Evolutionary conservation across 2,113 vertebrate genomes (phyloP), one percentile per base, ranked within the genome.

Genomic region (Hypomesus transpacificus): DNA sequence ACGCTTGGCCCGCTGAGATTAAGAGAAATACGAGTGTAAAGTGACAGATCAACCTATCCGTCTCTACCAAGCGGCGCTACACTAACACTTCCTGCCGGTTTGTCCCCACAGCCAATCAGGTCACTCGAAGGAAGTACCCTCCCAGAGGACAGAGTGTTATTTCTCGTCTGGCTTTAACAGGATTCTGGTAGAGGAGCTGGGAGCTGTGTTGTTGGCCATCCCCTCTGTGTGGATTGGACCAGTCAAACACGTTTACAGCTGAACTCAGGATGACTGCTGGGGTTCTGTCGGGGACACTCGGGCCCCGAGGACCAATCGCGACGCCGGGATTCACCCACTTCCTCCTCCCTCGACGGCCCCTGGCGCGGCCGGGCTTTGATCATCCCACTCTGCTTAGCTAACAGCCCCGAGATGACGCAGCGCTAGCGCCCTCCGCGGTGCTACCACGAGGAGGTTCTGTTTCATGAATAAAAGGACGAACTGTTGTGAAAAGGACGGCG

Each of bases 91-190:
- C 82, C 75, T 80, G 76, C 16, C 6, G 31, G 31, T 4, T 7
- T 34, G 31, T 34, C 22, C 70, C 76, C 79, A 63, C 85, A 78
- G 80, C 84, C 86, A 88, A 86, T 90, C 88, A 89, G 87, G 85
- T 87, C 87, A 87, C 53, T 74, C 77, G 65, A 79, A 83, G 83
- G 82, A 87, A 75, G 85, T 81, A 85, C 73, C 80, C 71, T 88
- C 87, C 85, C 86, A 75, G 60, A 85, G 82, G 85, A 83, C 58
- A 34, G 26, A n/a, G 61, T 34, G 24, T 53, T 57, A n/a, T 56
- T 56, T 18, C 14, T n/a, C 7, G 26, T 34, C 3, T 31, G 28
- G 70, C 67, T 72, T 83, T 46, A 76, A 76, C 34, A 57, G 73
- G 73, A 78, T 80, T 87, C 75, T 77, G 79, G 80, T 82, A 70